Evolutionary conservation across 2,113 vertebrate genomes (phyloP).

Genomic region (Xiphophorus couchianus): DNA sequence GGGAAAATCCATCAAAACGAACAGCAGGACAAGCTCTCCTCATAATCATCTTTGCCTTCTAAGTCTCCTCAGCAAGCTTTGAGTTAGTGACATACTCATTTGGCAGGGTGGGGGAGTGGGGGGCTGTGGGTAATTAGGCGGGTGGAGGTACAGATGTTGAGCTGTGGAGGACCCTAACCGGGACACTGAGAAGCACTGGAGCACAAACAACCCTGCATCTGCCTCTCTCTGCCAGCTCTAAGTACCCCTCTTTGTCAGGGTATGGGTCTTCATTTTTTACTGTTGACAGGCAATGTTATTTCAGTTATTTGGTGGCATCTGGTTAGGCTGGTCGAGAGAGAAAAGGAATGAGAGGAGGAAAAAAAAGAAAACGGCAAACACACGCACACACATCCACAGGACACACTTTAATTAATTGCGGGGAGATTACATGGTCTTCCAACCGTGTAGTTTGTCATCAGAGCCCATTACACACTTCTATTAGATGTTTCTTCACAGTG

Average conservation of each 20-base stretch:
- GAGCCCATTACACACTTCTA: conserved; percentile 99
- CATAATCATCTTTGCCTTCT: conserved; percentile 42
- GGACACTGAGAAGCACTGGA: conserved; percentile 80
- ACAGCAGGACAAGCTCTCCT: conserved; percentile 32
- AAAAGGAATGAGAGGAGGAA: conserved; percentile 34
- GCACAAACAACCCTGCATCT: conserved; percentile 90
- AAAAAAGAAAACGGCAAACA: conserved; percentile 42
- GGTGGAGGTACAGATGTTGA: conserved; percentile 87
- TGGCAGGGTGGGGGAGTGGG: conserved; percentile 48
- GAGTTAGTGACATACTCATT: conserved; percentile 82
- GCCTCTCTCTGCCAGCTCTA: conserved; percentile 87
- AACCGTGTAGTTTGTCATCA: conserved; percentile 99
- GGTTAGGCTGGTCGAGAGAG: conserved; percentile 79
- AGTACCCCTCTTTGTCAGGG: conserved; percentile 89
- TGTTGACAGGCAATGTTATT: conserved; percentile 95
- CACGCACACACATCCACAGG: conserved; percentile 76
- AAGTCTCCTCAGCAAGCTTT: conserved; percentile 47
- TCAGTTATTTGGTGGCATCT: conserved; percentile 96
- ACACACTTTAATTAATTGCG: conserved; percentile 99
- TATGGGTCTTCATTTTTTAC: conserved; percentile 98
- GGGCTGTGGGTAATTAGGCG: conserved; percentile 87
- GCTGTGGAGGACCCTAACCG: conserved; percentile 83
- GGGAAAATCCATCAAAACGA: conserved; percentile 20
- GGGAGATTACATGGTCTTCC: conserved; percentile 99
- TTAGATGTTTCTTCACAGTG: conserved; percentile 99